Base-by-base conservation (phyloP, 2,113 vertebrate genomes). In the Thalassoma bifasciatum region DNA sequence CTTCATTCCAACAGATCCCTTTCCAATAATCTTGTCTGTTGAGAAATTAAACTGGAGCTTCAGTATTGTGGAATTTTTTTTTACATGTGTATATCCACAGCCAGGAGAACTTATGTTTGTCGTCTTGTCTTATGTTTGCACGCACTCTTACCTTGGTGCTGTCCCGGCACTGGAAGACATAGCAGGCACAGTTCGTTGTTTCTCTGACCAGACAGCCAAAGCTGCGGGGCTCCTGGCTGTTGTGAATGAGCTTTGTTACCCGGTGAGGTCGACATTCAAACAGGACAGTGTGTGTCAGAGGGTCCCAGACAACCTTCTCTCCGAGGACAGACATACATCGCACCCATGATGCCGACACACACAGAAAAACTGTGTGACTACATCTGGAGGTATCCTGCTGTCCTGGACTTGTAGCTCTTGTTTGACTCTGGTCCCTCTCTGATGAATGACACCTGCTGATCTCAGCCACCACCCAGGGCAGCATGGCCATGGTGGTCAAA, bases 381-480 rank as follows among this genome's bases (percentile, higher is more conserved):
- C 84, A 50, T 44, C 60, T 5, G 1, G 53, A 40, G 3, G 52
- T 22, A 22, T 64, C 46, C 57, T 11, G 0, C 8, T 36, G 36
- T 38, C 47, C 19, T 4, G 37, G 13, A n/a, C 37, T 19, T 22
- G 13, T 37, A 8, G n/a, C 19, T 38, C 38, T 56, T 10, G 64
- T 2, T 30, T 30, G 30, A 65, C 65, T 0, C 72, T 81, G 62
- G 84, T 91, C 68, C 74, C 85, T 87, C 80, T 72, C 77, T 82
- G 87, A 2, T 1, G 62, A 17, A 57, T 30, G 50, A 24, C 91
- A 88, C 50, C 79, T 91, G 30, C 93, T 92, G 60, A 98, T 96
- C 90, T 98, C 96, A 0, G 97, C 95, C 88, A 99, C 96, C 50
- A 99, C 94, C 98, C 98, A 99, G 0, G 98, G 97, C 62, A 99